Conservation (phyloP, 1,140 invertebrate species). For the Cyphomyrmex costatus region DNA sequence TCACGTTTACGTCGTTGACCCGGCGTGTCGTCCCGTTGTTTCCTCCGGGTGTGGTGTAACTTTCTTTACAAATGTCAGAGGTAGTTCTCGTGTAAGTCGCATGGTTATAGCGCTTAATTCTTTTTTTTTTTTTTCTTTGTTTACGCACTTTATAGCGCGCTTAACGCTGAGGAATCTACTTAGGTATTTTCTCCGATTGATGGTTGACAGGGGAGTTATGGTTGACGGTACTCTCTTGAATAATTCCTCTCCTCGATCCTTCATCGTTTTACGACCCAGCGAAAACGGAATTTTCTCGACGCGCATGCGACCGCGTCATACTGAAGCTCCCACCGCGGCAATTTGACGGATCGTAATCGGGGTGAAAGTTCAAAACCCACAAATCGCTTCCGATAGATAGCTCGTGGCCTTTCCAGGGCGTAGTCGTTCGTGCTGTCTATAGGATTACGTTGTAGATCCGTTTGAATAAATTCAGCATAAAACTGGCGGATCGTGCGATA, state of each 20-base stretch:
- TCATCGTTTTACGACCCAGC: background rate
- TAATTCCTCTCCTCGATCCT: background rate
- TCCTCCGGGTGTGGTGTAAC: conserved; percentile 46
- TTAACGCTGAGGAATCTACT: background rate
- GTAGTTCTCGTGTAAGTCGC: conserved; percentile 12
- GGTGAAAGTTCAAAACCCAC: conserved; percentile 49
- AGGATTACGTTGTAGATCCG: background rate
- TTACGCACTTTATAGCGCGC: conserved; percentile 7
- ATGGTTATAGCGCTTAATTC: background rate
- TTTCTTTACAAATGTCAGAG: conserved; percentile 81
- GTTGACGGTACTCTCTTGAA: conserved; percentile 33
- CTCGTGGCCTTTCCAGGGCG: conserved; percentile 30
- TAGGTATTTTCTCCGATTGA: conserved; percentile 15
- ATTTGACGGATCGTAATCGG: conserved; percentile 21
- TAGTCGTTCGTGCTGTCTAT: background rate
- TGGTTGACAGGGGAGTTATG: background rate
- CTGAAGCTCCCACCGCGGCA: conserved; percentile 10
- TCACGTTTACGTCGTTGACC: conserved; percentile 5
- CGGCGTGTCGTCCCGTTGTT: conserved; percentile 10
- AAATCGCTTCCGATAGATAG: conserved; percentile 27
- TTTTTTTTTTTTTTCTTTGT: background rate
- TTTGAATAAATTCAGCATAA: conserved; percentile 26
- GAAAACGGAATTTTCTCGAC: conserved; percentile 4
- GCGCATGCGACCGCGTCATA: conserved; percentile 6
- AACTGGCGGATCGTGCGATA: background rate